Evolutionary conservation across 2,888 invertebrate genomes (phyloP).

Genomic region (Tenthredo notha): DNA sequence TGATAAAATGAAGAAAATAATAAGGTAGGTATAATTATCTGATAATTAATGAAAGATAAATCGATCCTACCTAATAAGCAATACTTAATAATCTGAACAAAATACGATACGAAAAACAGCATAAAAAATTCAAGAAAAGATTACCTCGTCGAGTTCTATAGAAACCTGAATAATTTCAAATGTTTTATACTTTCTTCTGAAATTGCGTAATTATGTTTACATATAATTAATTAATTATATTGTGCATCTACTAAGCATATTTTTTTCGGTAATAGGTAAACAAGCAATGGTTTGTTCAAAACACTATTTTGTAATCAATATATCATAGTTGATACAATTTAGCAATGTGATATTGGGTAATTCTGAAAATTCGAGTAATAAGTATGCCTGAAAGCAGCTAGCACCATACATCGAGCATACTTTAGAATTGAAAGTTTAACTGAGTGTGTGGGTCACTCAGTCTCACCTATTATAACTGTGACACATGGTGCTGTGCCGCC

Average conservation of each 20-base stretch:
- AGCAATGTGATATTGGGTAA: background rate
- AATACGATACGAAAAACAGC: background rate
- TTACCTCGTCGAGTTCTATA: background rate
- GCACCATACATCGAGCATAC: constrained; percentile 42
- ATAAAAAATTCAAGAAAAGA: background rate
- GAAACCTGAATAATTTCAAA: background rate
- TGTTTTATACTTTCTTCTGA: background rate
- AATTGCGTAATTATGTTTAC: background rate
- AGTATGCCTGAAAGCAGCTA: constrained; percentile 43
- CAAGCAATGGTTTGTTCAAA: background rate
- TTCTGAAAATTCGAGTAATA: background rate
- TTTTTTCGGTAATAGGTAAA: background rate
- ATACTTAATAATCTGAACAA: constrained; percentile 15
- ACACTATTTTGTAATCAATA: background rate
- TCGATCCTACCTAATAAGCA: constrained; percentile 16
- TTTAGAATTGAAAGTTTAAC: constrained; percentile 43
- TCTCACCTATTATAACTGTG: constrained; percentile 74
- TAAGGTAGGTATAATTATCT: background rate
- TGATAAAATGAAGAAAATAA: background rate
- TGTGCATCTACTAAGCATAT: background rate
- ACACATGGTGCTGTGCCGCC: constrained; percentile 68
- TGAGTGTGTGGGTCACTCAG: constrained; percentile 53
- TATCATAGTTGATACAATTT: background rate
- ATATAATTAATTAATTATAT: background rate
- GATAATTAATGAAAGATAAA: background rate